Percentiles rank a stretch among this genome's conserved stretches.
Evolutionary conservation across 2,797 vertebrate species (phyloP).

Genomic region (Enoplosus armatus): DNA sequence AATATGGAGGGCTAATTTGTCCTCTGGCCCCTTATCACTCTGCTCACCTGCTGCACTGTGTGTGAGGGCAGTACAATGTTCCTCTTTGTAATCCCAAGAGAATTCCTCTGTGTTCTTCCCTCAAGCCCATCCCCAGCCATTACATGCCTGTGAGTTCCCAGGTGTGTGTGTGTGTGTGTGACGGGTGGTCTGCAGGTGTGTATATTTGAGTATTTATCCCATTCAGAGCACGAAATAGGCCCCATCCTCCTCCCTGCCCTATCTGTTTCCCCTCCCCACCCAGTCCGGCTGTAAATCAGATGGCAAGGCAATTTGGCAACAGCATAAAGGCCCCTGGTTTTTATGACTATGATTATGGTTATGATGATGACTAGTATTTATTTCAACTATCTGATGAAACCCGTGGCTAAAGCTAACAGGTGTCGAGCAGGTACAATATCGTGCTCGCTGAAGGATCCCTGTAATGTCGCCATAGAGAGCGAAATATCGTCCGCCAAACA

Average conservation of each 20-base stretch:
- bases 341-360: constrained; percentile 86
- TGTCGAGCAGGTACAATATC: constrained; percentile 86
- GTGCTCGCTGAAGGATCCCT: constrained; percentile 84
- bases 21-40: constrained; percentile 67
- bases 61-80: constrained; percentile 77
- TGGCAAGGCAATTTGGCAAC: constrained; percentile 82
- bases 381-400: constrained; percentile 87
- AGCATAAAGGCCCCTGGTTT: constrained; percentile 80
- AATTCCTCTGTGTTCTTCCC: constrained; percentile 71
- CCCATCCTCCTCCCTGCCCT: constrained; percentile 60
- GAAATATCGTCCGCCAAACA: constrained; percentile 68
- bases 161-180: constrained; percentile 73
- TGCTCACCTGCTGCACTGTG: constrained; percentile 77
- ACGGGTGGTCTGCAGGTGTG: constrained; percentile 77
- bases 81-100: constrained; percentile 79
- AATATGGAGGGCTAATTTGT: constrained; percentile 74
- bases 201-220: constrained; percentile 72
- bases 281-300: constrained; percentile 83
- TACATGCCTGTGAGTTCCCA: constrained; percentile 69
- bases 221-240: constrained; percentile 59
- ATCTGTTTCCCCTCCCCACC: constrained; percentile 53
- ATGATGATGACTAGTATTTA: constrained; percentile 87
- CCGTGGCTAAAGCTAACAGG: constrained; percentile 83
- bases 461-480: constrained; percentile 74
- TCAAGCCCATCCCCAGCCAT: constrained; percentile 57